Percentiles rank a stretch among this genome's conserved stretches.
These are phyloP conservation scores for Yponomeuta malinellus DNA, from an alignment of 2,888 invertebrate species.

Conservation along the genomic window DNA sequence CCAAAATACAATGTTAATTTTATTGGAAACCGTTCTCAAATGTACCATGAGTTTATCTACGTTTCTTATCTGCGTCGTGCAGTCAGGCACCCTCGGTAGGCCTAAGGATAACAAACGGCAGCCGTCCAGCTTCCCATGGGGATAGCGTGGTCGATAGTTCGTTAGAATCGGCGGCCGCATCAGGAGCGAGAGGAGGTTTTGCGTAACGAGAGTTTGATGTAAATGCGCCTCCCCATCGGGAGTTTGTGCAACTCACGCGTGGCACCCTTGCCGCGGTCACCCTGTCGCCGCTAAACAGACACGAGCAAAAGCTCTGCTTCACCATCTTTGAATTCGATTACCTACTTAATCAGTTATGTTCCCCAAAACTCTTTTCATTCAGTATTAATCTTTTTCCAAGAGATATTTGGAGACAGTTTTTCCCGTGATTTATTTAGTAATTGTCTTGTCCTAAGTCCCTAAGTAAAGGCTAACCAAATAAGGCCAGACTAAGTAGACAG, in stretches of 20 bases:
- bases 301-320: background rate
- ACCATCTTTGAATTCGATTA: no score
- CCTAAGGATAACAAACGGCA: slow-evolving; percentile 12
- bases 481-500: no score
- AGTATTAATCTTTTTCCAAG: no score
- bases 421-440: no score
- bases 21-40: background rate
- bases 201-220: slow-evolving; percentile 64
- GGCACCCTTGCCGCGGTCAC: slow-evolving; percentile 24
- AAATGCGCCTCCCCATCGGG: slow-evolving; percentile 39
- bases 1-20: background rate
- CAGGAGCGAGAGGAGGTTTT: slow-evolving; percentile 29
- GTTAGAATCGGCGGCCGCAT: slow-evolving; percentile 10
- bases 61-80: background rate
- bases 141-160: slow-evolving; percentile 32
- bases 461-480: no score
- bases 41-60: background rate
- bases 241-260: slow-evolving; percentile 32
- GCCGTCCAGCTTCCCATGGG: slow-evolving; percentile 11
- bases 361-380: no score
- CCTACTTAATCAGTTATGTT: no score
- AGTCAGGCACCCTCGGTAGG: slow-evolving; percentile 3
- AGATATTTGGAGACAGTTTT: no score
- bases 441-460: no score
- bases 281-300: slow-evolving; percentile 14